These are phyloP conservation scores for Siniperca knerii DNA, from an alignment of 2,113 vertebrate genomes.

Conservation along the genomic window DNA sequence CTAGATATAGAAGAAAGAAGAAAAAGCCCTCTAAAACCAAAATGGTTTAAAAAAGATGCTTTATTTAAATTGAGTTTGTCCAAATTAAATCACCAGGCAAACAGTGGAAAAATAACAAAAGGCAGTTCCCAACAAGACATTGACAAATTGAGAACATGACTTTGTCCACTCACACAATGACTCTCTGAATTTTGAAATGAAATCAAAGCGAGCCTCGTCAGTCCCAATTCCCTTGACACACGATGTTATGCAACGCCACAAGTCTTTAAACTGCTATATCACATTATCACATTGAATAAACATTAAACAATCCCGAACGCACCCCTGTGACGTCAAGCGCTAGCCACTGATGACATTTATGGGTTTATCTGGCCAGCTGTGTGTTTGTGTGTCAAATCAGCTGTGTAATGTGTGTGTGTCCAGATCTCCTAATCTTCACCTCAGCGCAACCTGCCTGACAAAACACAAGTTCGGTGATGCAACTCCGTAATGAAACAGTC, in stretches of 20 bases:
- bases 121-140: neutral
- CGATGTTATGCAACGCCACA: constrained; percentile 59
- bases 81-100: neutral
- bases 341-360: constrained; percentile 66
- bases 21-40: neutral
- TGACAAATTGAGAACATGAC: neutral
- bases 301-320: constrained; percentile 64
- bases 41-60: neutral
- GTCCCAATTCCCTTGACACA: constrained; percentile 28
- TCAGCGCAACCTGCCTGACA: constrained; percentile 40
- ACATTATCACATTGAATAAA: constrained; percentile 55
- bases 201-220: constrained; percentile 36
- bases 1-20: neutral
- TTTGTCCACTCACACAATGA: constrained; percentile 15
- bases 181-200: constrained; percentile 11
- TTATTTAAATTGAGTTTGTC: neutral
- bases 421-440: constrained; percentile 61
- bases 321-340: constrained; percentile 57
- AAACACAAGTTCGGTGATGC: constrained; percentile 49
- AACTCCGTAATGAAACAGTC: constrained; percentile 16
- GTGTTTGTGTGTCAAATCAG: constrained; percentile 71
- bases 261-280: constrained; percentile 42
- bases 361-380: constrained; percentile 73
- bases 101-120: neutral
- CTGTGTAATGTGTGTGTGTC: constrained; percentile 19